Conservation (phyloP, 2,113 vertebrate species). For the Chaetodon trifascialis region DNA sequence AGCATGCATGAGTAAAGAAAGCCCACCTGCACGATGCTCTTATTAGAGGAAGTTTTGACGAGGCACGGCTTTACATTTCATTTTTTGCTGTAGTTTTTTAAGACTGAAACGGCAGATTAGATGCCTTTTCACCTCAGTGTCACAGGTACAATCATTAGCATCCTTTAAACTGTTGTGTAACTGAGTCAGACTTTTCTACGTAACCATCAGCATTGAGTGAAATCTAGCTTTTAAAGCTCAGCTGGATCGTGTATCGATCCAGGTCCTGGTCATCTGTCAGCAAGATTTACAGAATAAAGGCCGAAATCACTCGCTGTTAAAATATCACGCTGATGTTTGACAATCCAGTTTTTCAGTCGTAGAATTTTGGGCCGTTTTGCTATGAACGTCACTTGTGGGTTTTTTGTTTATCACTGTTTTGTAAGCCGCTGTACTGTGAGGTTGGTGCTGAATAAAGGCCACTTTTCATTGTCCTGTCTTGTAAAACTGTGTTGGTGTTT, state of each 20-base stretch:
- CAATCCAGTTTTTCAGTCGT: conserved; percentile 13
- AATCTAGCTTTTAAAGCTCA: background rate
- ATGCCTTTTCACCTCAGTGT: background rate
- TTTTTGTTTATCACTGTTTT: conserved; percentile 23
- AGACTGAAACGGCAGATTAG: background rate
- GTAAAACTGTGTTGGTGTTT: background rate
- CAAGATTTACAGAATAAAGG: background rate
- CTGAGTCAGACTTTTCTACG: background rate
- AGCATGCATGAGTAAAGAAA: conserved; percentile 23
- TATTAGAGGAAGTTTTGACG: background rate
- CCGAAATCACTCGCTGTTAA: conserved; percentile 6
- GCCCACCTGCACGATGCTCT: background rate
- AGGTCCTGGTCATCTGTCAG: background rate
- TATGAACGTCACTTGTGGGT: background rate
- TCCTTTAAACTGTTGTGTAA: background rate
- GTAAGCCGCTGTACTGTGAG: conserved; percentile 16
- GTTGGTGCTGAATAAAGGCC: conserved; percentile 46
- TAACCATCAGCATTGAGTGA: background rate
- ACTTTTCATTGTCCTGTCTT: conserved; percentile 22
- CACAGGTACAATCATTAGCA: background rate
- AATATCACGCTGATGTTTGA: conserved; percentile 1
- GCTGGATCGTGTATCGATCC: background rate
- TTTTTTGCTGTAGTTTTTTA: background rate
- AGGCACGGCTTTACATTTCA: conserved; percentile 10
- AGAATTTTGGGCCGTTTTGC: background rate